Conservation (phyloP, 2,113 vertebrate species). For the Phalacrocorax aristotelis region DNA sequence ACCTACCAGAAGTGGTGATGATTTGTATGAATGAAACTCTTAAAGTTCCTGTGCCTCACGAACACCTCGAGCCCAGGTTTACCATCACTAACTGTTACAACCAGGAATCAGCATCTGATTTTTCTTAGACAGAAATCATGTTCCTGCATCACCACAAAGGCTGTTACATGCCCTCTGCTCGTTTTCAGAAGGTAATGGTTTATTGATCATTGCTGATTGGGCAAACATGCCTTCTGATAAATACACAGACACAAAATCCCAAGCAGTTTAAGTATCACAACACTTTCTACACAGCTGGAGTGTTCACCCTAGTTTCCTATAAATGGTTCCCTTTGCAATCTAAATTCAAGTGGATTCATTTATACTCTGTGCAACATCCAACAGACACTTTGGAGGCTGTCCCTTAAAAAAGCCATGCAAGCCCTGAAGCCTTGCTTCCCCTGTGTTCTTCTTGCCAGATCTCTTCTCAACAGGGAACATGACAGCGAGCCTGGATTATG, state of each 20-base stretch:
- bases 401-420: not conserved
- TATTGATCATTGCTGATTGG: not conserved
- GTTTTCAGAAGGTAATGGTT: not conserved
- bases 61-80: not conserved
- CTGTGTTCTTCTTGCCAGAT: not conserved
- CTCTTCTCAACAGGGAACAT: not conserved
- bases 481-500: not conserved
- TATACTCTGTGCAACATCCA: not conserved
- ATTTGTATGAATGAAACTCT: not conserved
- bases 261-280: not conserved
- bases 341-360: not conserved
- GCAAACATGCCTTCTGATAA: not conserved
- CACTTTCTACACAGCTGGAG: not conserved
- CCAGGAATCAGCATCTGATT: not conserved
- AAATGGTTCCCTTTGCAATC: not conserved
- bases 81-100: not conserved
- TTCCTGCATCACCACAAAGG: not conserved
- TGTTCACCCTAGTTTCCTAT: not conserved
- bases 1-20: not conserved
- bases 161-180: accelerated
- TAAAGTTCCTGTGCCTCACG: not conserved
- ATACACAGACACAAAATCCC: not conserved
- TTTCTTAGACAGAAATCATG: not conserved
- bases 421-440: not conserved
- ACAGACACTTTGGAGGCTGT: not conserved